These are phyloP conservation scores for Oxyura jamaicensis DNA, from an alignment of 2,113 vertebrate genomes.

Conservation along the genomic window DNA sequence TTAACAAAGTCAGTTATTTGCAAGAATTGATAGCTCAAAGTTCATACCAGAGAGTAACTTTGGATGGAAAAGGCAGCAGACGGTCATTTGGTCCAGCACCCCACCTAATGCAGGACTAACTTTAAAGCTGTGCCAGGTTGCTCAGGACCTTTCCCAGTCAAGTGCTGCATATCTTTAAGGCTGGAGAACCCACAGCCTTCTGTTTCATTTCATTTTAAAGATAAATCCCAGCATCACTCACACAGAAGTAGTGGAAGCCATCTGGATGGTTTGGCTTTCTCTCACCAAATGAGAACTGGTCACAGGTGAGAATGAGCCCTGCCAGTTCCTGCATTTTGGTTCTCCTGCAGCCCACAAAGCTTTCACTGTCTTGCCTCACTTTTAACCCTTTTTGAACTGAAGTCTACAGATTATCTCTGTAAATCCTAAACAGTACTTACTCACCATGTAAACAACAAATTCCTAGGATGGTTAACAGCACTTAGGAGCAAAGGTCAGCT, in stretches of 20 bases:
- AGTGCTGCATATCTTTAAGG: neutral
- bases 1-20: neutral
- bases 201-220: neutral
- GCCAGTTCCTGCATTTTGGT: neutral
- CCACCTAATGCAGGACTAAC: neutral
- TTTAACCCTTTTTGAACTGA: neutral
- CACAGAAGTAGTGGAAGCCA: neutral
- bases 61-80: neutral
- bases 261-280: neutral
- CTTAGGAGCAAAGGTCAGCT: neutral
- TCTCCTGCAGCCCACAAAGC: neutral
- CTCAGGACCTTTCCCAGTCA: neutral
- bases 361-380: neutral
- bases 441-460: neutral
- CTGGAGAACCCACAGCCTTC: neutral
- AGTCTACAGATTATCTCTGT: neutral
- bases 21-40: neutral
- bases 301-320: neutral
- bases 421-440: neutral
- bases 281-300: neutral
- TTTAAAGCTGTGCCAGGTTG: neutral
- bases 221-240: neutral
- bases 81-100: neutral
- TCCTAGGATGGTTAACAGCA: neutral
- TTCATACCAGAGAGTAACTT: neutral